phyloP scores from a whole-genome alignment of 2,888 invertebrate species.

The Melinaea menophilus region DNA sequence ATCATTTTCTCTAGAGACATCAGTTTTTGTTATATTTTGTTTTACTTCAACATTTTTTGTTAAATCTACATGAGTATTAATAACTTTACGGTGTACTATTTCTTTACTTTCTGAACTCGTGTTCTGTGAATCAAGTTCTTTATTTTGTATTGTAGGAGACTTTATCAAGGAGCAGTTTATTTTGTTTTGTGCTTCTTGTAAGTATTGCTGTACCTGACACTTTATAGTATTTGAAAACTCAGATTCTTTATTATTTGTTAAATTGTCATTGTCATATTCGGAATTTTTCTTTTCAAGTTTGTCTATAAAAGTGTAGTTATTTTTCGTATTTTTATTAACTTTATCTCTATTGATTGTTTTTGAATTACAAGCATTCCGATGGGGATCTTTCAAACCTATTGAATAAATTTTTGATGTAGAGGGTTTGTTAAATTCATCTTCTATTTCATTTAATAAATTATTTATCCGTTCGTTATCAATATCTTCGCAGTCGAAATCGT shows the following conservation, averaged over 20 bases:
- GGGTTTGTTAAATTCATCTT: slow-evolving; percentile 50
- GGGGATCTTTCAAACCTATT: too few species aligned
- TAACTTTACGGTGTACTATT: slow-evolving; percentile 25
- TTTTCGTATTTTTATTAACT: slow-evolving; percentile 33
- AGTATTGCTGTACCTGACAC: slow-evolving; percentile 49
- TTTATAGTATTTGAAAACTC: slow-evolving; percentile 59
- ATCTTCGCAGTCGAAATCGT: slow-evolving; percentile 30
- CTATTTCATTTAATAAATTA: slow-evolving; percentile 55
- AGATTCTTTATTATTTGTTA: slow-evolving; percentile 31
- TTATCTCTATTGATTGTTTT: background rate
- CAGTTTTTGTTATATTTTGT: background rate
- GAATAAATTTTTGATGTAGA: too few species aligned
- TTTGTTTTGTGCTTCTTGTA: slow-evolving; percentile 40
- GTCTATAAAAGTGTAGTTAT: slow-evolving; percentile 56
- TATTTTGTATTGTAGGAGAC: too few species aligned
- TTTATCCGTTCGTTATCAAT: slow-evolving; percentile 51
- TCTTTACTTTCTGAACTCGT: slow-evolving; percentile 15
- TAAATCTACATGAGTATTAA: slow-evolving; percentile 1
- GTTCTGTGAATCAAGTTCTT: too few species aligned
- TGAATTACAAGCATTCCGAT: too few species aligned
- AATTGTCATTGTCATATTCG: slow-evolving; percentile 40
- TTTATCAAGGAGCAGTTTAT: slow-evolving; percentile 31
- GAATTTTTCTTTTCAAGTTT: slow-evolving; percentile 47
- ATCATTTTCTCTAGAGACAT: background rate
- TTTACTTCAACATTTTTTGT: background rate